Evolutionary conservation across 2,113 vertebrate species (phyloP).

Genomic region (Dascyllus trimaculatus): DNA sequence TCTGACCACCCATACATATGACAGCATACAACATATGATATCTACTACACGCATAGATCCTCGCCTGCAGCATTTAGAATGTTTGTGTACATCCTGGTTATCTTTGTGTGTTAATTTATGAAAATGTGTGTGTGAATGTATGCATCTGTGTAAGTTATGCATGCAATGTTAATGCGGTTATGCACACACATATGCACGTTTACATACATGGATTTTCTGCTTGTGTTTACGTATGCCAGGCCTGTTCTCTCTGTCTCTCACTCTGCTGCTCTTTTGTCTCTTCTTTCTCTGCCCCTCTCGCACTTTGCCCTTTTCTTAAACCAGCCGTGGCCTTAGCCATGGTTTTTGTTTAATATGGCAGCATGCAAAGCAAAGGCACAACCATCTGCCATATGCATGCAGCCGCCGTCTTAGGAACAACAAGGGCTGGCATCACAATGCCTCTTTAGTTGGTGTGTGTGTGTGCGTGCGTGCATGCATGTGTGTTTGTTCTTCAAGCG

Average conservation of each 20-base stretch:
- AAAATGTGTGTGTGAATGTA: constrained; percentile 6
- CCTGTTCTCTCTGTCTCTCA: constrained; percentile 47
- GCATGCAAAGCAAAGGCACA: constrained; percentile 78
- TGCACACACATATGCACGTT: constrained; percentile 31
- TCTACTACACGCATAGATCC: not conserved
- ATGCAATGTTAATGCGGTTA: constrained; percentile 21
- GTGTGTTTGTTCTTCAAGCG: constrained; percentile 74
- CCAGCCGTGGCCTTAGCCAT: constrained; percentile 70
- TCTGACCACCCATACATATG: not conserved
- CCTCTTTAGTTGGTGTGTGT: constrained; percentile 67
- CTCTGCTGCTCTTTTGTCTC: constrained; percentile 72
- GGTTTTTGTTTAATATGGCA: constrained; percentile 79
- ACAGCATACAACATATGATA: not conserved
- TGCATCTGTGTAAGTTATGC: constrained; percentile 11
- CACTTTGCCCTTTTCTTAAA: constrained; percentile 80
- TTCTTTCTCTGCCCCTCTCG: constrained; percentile 43
- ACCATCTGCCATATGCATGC: constrained; percentile 81
- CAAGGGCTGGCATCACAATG: constrained; percentile 80
- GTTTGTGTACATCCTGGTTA: constrained; percentile 1
- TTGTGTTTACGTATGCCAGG: constrained; percentile 38
- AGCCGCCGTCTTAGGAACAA: constrained; percentile 74
- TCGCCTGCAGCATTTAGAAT: constrained; percentile 19
- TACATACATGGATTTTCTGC: constrained; percentile 47
- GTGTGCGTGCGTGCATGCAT: constrained; percentile 26
- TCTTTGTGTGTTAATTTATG: constrained; percentile 22